Evolutionary conservation across 2,113 vertebrate species (phyloP).

Genomic region (Thymallus thymallus): DNA sequence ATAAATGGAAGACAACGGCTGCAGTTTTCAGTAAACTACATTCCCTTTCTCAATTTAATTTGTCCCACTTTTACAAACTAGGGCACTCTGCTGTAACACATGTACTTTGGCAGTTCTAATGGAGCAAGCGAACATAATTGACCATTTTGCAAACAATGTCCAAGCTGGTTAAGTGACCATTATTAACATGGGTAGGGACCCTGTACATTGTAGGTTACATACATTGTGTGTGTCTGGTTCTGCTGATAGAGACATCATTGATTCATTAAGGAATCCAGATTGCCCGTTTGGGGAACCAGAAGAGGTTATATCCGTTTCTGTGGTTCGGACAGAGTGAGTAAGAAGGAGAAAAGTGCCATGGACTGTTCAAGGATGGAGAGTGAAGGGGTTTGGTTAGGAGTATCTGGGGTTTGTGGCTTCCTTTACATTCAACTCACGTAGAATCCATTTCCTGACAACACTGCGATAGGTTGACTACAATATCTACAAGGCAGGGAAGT

Average conservation of each 20-base stretch:
- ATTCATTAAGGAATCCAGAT: conserved; percentile 37
- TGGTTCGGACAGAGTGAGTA: conserved; percentile 21
- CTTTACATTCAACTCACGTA: conserved; percentile 59
- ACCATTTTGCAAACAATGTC: conserved; percentile 59
- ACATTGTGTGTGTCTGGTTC: conserved; percentile 15
- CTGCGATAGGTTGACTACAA: conserved; percentile 29
- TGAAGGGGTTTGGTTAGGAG: neutral
- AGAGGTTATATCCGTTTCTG: conserved; percentile 27
- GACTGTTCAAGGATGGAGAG: conserved; percentile 39
- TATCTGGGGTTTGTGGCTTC: conserved; percentile 12
- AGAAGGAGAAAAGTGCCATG: conserved; percentile 50
- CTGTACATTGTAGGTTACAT: conserved; percentile 27
- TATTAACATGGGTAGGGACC: conserved; percentile 35
- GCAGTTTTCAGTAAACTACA: conserved; percentile 92
- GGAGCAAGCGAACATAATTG: conserved; percentile 78
- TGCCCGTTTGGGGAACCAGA: conserved; percentile 17
- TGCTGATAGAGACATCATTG: neutral
- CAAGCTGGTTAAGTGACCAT: conserved; percentile 17
- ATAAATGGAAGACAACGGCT: conserved; percentile 91
- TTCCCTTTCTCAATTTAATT: conserved; percentile 91
- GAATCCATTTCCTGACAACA: conserved; percentile 33
- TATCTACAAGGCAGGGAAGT: conserved; percentile 42
- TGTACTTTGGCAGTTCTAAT: conserved; percentile 90
- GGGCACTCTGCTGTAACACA: conserved; percentile 85
- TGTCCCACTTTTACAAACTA: conserved; percentile 85